Percentiles rank a stretch among this genome's conserved stretches.
Evolutionary conservation across 2,113 vertebrate species (phyloP).

Genomic region (Seriola dumerili): DNA sequence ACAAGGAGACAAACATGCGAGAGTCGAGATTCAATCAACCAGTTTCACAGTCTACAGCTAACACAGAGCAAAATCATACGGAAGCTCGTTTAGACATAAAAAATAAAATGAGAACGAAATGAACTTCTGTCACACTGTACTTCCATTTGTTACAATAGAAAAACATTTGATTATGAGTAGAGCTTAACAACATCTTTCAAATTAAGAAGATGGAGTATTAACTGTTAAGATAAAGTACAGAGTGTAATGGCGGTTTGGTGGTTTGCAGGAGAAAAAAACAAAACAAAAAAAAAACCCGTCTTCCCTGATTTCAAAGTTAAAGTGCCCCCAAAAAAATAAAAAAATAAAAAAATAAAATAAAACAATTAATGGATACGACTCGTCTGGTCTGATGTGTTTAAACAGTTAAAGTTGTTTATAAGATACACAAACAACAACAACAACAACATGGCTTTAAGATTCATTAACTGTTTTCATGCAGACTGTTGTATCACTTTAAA

Average conservation of each 20-base stretch:
- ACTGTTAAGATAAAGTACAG: constrained; percentile 35
- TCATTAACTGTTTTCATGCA: constrained; percentile 38
- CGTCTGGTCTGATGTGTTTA: constrained; percentile 36
- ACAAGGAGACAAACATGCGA: constrained; percentile 23
- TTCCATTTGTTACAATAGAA: constrained; percentile 34
- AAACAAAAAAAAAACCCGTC: constrained; percentile 45
- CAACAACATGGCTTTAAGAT: constrained; percentile 46
- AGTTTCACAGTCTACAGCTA: constrained; percentile 80
- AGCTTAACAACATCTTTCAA: constrained; percentile 34
- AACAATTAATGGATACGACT: constrained; percentile 17
- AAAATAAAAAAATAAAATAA: not conserved
- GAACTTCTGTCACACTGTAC: constrained; percentile 30
- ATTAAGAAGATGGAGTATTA: constrained; percentile 39
- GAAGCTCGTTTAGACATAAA: constrained; percentile 14
- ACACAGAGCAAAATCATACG: constrained; percentile 31
- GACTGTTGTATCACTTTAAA: constrained; percentile 40
- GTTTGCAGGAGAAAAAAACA: not conserved
- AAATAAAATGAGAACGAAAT: constrained; percentile 37
- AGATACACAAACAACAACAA: constrained; percentile 26
- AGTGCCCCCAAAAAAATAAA: constrained; percentile 73
- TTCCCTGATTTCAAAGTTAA: constrained; percentile 85
- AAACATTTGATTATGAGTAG: not conserved
- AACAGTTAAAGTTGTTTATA: constrained; percentile 37
- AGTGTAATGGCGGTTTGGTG: constrained; percentile 22
- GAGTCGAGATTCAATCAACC: constrained; percentile 29